Conservation (phyloP, 2,113 vertebrate species). For the Poeciliopsis prolifica region DNA sequence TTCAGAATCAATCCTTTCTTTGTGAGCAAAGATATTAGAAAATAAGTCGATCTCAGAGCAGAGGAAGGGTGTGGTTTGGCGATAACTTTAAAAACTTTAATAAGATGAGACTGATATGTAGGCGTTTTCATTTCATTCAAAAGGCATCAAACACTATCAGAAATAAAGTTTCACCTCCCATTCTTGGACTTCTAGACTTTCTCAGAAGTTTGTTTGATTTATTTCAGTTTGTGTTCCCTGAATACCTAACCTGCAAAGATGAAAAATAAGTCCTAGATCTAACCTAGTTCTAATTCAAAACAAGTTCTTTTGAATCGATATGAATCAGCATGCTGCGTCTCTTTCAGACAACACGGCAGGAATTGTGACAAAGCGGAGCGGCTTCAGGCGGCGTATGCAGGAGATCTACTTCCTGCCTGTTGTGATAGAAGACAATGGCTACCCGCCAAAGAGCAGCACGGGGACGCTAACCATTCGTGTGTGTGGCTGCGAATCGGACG, state of each 20-base stretch:
- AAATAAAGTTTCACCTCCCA: conserved; percentile 9
- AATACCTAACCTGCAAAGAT: conserved; percentile 5
- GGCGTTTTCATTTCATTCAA: conserved; percentile 22
- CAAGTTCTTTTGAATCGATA: background rate
- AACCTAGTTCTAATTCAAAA: background rate
- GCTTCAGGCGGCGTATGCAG: conserved; percentile 90
- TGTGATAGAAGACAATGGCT: conserved; percentile 93
- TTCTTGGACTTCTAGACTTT: conserved; percentile 19
- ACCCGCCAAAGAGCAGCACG: conserved; percentile 94
- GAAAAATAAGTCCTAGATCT: background rate
- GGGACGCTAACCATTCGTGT: conserved; percentile 94
- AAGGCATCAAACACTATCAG: conserved; percentile 41
- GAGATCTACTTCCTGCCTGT: conserved; percentile 91
- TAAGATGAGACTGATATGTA: conserved; percentile 36
- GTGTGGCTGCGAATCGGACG: conserved; percentile 91
- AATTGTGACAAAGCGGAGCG: conserved; percentile 86
- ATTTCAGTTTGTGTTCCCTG: conserved; percentile 34
- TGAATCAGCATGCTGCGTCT: background rate
- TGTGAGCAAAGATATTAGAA: conserved; percentile 23
- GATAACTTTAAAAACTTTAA: conserved; percentile 45
- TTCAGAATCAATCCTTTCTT: conserved; percentile 3
- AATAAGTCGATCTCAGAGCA: conserved; percentile 5
- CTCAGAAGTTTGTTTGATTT: conserved; percentile 25
- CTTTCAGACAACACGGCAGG: conserved; percentile 93
- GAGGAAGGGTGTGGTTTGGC: conserved; percentile 2